Conservation (phyloP, 2,888 invertebrate species). For the Pseudoips prasinana region DNA sequence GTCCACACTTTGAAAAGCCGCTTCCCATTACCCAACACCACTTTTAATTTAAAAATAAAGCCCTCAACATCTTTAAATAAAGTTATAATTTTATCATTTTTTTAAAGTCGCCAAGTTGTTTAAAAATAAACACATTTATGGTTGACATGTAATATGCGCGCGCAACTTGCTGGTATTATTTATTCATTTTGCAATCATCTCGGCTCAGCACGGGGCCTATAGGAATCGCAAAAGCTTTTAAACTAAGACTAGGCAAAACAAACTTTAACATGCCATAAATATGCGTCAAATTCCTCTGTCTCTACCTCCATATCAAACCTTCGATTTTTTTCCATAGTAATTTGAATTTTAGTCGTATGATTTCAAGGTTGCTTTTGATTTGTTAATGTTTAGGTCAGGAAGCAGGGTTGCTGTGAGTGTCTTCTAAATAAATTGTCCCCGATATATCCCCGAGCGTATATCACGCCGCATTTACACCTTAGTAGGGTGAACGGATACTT, state of each 20-base stretch:
- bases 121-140: conserved; percentile 34
- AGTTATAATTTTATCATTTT: too few species aligned
- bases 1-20: too few species aligned
- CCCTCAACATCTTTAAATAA: too few species aligned
- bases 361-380: conserved; percentile 25
- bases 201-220: conserved; percentile 35
- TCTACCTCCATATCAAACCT: conserved; percentile 14
- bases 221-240: conserved; percentile 21
- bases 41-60: too few species aligned
- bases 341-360: not conserved
- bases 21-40: too few species aligned
- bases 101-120: conserved; percentile 7
- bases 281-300: conserved; percentile 37
- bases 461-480: conserved; percentile 70
- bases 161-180: conserved; percentile 32
- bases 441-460: conserved; percentile 66
- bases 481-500: conserved; percentile 43
- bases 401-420: conserved; percentile 9
- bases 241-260: not conserved
- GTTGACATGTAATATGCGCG: conserved; percentile 35
- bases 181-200: conserved; percentile 39
- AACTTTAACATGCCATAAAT: conserved; percentile 2
- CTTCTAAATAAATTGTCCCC: conserved; percentile 70
- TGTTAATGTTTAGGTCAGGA: conserved; percentile 2
- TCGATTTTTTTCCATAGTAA: conserved; percentile 1